A percentile compares a stretch with the other conserved stretches of the same genome.
Evolutionary conservation across 2,888 invertebrate species (phyloP).

Genomic region (Brenthis hecate): DNA sequence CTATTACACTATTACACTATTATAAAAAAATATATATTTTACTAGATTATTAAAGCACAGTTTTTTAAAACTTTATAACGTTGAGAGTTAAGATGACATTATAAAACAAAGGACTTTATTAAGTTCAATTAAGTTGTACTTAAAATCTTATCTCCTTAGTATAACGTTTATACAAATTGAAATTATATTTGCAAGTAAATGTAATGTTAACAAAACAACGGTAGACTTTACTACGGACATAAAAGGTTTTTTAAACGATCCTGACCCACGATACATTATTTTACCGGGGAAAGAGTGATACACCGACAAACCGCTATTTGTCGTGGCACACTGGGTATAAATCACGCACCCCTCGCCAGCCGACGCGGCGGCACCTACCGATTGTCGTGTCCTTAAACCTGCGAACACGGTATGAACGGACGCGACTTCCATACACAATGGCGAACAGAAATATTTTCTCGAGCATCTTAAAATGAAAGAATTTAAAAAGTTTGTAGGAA

Average conservation of each 20-base stretch:
- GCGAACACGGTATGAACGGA: slow-evolving; percentile 42
- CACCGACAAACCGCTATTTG: slow-evolving; percentile 78
- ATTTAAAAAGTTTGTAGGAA: background rate
- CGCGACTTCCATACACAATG: slow-evolving; percentile 30
- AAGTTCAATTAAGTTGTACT: background rate
- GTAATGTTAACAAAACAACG: background rate
- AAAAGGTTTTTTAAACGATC: slow-evolving; percentile 4
- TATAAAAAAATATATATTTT: too few relatives aligned
- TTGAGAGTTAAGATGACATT: background rate
- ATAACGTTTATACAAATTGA: background rate
- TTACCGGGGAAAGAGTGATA: slow-evolving; percentile 70
- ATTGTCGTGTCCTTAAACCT: slow-evolving; percentile 49
- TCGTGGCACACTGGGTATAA: slow-evolving; percentile 72
- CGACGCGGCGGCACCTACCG: slow-evolving; percentile 48
- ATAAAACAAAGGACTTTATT: background rate
- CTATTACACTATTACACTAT: too few relatives aligned
- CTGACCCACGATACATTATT: slow-evolving; percentile 62
- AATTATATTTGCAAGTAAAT: background rate
- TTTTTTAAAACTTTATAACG: background rate
- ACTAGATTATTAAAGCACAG: too few relatives aligned
- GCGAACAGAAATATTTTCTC: background rate
- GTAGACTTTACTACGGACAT: background rate
- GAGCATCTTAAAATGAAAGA: background rate
- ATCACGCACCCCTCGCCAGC: slow-evolving; percentile 65
- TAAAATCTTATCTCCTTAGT: background rate